These are phyloP conservation scores for Orthonevra nobilis DNA, from an alignment of 2,888 invertebrate genomes.

Conservation along the genomic window DNA sequence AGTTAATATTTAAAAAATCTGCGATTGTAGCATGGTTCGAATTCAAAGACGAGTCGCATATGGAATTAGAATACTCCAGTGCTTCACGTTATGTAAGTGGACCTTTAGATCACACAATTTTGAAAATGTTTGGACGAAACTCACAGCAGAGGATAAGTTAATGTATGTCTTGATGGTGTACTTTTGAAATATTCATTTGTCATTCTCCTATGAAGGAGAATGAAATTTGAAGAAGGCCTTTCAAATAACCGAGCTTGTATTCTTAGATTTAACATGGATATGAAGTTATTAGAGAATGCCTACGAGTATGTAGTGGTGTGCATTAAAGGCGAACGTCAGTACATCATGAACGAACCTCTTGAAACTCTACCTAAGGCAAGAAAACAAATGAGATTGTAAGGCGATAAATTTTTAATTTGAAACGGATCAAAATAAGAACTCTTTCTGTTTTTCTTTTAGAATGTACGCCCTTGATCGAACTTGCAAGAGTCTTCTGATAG, in stretches of 20 bases:
- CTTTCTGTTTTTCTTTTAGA: constrained; percentile 46
- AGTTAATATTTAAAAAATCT: not conserved
- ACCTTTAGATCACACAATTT: constrained; percentile 88
- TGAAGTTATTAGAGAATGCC: constrained; percentile 77
- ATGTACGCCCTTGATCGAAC: constrained; percentile 68
- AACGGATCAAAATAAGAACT: not conserved
- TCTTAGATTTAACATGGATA: constrained; percentile 73
- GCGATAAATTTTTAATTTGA: constrained; percentile 73
- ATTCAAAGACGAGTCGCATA: constrained; percentile 88
- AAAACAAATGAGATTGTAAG: constrained; percentile 88
- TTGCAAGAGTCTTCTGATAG: constrained; percentile 47
- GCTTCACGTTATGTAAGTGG: constrained; percentile 95
- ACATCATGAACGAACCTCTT: constrained; percentile 92
- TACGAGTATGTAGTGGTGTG: constrained; percentile 88
- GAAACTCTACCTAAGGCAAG: constrained; percentile 89
- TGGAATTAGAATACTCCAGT: constrained; percentile 90
- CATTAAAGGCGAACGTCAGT: constrained; percentile 91
- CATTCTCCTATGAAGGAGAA: too few relatives aligned
- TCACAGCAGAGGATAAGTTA: constrained; percentile 80
- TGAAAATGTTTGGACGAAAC: constrained; percentile 79
- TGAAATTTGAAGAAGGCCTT: too few relatives aligned
- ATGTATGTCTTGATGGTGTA: constrained; percentile 75
- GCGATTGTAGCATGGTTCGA: constrained; percentile 86
- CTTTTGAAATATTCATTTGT: too few relatives aligned
- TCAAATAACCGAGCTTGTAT: too few relatives aligned